These are phyloP conservation scores for Emys orbicularis DNA, from an alignment of 2,797 vertebrate species.

Conservation along the genomic window DNA sequence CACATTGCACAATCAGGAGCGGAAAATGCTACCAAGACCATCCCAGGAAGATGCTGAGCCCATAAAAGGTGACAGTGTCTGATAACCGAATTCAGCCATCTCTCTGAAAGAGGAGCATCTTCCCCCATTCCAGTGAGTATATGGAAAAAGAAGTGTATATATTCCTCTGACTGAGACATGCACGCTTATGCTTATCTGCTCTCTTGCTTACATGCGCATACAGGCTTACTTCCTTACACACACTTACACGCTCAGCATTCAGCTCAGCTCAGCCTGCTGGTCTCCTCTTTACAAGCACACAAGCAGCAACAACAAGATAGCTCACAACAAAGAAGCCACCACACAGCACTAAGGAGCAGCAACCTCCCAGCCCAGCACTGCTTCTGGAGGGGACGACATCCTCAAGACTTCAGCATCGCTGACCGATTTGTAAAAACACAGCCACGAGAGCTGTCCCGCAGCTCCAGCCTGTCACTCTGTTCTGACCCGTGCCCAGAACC, in stretches of 20 bases:
- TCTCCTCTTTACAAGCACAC: not conserved
- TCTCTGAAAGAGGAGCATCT: not conserved
- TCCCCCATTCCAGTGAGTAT: not conserved
- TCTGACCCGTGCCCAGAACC: not conserved
- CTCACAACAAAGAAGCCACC: not conserved
- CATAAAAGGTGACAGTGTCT: not conserved
- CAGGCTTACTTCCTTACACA: not conserved
- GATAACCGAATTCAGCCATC: not conserved
- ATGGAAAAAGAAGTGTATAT: not conserved
- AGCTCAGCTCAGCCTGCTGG: not conserved
- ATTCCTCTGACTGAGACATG: not conserved
- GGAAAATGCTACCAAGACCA: not conserved
- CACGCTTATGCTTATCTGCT: not conserved
- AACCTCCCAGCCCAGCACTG: not conserved
- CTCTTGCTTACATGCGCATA: not conserved
- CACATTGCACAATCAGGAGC: not conserved
- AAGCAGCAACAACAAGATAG: not conserved
- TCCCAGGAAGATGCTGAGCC: accelerated
- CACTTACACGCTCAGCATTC: accelerated
- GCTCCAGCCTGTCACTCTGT: not conserved
- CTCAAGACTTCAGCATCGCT: not conserved
- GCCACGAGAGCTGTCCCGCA: not conserved
- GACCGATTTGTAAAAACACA: not conserved
- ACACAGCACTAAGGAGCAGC: not conserved
- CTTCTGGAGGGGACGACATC: not conserved